phyloP scores from a whole-genome alignment of 64 coral and sea anemone species.

The Dendronephthya gigantea region DNA sequence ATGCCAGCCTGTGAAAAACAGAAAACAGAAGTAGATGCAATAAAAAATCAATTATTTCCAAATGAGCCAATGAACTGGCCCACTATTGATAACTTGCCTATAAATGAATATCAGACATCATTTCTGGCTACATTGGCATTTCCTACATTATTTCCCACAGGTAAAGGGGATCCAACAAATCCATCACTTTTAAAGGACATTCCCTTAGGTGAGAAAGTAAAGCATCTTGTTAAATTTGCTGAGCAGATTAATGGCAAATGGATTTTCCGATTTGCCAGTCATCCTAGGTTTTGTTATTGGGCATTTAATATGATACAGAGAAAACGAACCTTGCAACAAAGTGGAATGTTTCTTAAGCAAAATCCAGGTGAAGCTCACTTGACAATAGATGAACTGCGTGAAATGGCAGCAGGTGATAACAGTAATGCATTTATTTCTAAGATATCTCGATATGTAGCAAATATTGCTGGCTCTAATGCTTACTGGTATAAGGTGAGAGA shows the following conservation, averaged over 20 bases:
- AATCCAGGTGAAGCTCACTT: conserved; percentile 33
- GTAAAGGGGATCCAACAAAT: conserved; percentile 40
- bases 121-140: conserved; percentile 35
- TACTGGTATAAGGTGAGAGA: conserved; percentile 40
- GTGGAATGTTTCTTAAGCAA: conserved; percentile 30
- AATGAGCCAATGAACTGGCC: conserved; percentile 12
- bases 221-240: conserved; percentile 31
- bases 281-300: conserved; percentile 30
- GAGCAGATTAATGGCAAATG: conserved; percentile 33
- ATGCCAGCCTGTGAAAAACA: conserved; percentile 28
- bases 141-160: conserved; percentile 37
- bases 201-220: conserved; percentile 26
- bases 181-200: conserved; percentile 22
- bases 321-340: conserved; percentile 29
- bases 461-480: conserved; percentile 28
- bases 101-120: conserved; percentile 29
- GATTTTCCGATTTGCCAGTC: conserved; percentile 28
- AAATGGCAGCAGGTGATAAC: conserved; percentile 29
- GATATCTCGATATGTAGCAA: conserved; percentile 22
- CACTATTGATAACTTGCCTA: conserved; percentile 18
- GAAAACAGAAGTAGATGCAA: conserved; percentile 35
- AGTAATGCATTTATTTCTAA: conserved; percentile 28
- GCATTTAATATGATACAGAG: conserved; percentile 36
- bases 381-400: conserved; percentile 37
- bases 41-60: conserved; percentile 26